Evolutionary conservation across 2,888 invertebrate species (phyloP).

Genomic region (Diogma glabrata): DNA sequence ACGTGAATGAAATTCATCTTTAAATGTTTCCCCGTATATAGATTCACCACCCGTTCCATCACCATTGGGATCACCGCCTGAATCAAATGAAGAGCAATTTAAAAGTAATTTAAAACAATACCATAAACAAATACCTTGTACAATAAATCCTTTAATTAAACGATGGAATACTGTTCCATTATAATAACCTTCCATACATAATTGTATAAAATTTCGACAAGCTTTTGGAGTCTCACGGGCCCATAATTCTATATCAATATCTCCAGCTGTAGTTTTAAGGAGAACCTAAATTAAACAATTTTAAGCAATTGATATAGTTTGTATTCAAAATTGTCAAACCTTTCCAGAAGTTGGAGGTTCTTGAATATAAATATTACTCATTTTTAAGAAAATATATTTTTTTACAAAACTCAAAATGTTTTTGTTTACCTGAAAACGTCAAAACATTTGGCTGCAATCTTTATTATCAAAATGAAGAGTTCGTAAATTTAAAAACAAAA

Average conservation of each 20-base stretch:
- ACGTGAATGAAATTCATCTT: slow-evolving; percentile 91
- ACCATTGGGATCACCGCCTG: slow-evolving; percentile 87
- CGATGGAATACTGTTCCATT: slow-evolving; percentile 87
- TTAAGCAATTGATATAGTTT: slow-evolving; percentile 29
- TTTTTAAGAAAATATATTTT: too few relatives aligned
- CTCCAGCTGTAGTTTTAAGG: slow-evolving; percentile 84
- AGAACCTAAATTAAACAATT: too few relatives aligned
- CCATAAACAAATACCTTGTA: slow-evolving; percentile 45
- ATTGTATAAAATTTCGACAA: slow-evolving; percentile 74
- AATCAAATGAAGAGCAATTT: neutral
- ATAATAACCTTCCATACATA: slow-evolving; percentile 94
- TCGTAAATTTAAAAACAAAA: too few relatives aligned
- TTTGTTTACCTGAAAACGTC: too few relatives aligned
- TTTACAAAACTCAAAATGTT: too few relatives aligned
- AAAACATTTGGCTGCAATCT: too few relatives aligned
- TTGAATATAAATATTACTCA: slow-evolving; percentile 97
- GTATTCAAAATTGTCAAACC: slow-evolving; percentile 49
- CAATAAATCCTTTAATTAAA: slow-evolving; percentile 88
- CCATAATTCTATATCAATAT: slow-evolving; percentile 97
- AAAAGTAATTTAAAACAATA: neutral
- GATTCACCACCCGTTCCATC: slow-evolving; percentile 95
- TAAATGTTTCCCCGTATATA: slow-evolving; percentile 88
- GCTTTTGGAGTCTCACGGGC: slow-evolving; percentile 93
- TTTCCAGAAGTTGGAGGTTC: slow-evolving; percentile 94
- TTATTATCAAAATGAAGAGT: too few relatives aligned